Conservation (phyloP, 1,140 invertebrate species). For the Polypedilum pembai region DNA sequence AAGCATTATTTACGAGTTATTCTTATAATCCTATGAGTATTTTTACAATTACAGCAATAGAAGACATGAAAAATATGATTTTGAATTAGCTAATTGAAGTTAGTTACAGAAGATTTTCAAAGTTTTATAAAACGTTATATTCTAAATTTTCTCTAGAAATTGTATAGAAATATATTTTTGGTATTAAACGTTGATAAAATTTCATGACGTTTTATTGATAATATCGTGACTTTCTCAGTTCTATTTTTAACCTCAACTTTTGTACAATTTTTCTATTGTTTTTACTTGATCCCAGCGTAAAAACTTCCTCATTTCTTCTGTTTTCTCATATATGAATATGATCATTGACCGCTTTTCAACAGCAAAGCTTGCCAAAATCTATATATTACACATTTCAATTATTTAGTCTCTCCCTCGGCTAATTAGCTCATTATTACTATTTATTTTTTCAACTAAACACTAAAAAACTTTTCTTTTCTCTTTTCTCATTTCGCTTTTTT, state of each 20-base stretch:
- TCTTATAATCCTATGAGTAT: no score
- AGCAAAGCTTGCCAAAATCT: neutral
- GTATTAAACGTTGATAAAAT: no score
- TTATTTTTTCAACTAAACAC: neutral
- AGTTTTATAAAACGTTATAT: no score
- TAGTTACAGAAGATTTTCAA: neutral
- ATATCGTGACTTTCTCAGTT: neutral
- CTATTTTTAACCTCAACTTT: conserved; percentile 26
- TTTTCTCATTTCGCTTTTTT: conserved; percentile 35
- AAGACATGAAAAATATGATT: no score
- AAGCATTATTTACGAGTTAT: no score
- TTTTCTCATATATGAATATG: conserved; percentile 7
- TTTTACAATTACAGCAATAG: no score
- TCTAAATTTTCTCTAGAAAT: no score
- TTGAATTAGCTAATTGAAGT: conserved; percentile 21
- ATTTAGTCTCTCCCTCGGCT: neutral
- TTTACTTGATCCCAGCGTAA: neutral
- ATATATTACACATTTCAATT: conserved; percentile 1
- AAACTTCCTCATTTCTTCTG: neutral
- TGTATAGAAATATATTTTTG: no score
- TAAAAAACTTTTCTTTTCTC: no score
- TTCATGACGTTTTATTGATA: neutral
- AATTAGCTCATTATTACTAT: neutral
- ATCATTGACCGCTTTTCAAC: neutral
- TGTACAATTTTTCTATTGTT: neutral